These are phyloP conservation scores for Trigoniulus corallinus DNA, from an alignment of 1,140 invertebrate genomes.

Conservation along the genomic window DNA sequence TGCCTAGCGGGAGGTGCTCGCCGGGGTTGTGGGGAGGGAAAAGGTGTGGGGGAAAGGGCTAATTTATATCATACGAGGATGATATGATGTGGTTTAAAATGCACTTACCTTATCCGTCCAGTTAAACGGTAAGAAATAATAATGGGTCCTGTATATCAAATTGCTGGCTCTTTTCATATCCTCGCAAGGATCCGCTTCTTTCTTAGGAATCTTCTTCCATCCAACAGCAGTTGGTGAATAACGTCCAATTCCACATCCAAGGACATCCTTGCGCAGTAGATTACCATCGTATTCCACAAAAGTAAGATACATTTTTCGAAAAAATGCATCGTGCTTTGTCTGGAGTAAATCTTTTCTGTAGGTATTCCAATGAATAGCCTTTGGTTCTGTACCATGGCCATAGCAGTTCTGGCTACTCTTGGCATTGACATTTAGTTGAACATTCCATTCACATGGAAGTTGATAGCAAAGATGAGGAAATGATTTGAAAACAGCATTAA, in stretches of 20 bases:
- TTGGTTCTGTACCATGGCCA: neutral
- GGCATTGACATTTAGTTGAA: neutral
- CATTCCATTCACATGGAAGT: neutral
- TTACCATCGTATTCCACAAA: constrained; percentile 1
- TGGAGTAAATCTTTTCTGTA: neutral
- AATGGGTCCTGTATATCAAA: neutral
- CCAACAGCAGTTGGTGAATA: no score
- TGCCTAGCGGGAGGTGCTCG: no score
- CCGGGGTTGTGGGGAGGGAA: no score
- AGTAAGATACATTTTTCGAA: neutral
- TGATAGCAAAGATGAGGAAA: neutral
- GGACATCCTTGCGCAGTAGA: neutral
- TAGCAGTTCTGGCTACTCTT: neutral
- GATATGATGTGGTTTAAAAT: no score
- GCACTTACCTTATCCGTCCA: neutral
- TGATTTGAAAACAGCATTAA: neutral
- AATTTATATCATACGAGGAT: no score
- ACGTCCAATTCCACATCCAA: no score
- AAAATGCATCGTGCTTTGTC: neutral
- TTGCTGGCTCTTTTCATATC: neutral
- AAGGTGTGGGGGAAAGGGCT: no score
- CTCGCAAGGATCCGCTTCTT: neutral
- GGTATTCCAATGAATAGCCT: neutral
- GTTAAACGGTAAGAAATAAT: neutral
- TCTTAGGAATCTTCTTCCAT: neutral